Percentiles rank a stretch among this genome's conserved stretches.
These are phyloP conservation scores for Corythornis madagascariensis DNA, from an alignment of 2,113 vertebrate genomes.

Conservation along the genomic window DNA sequence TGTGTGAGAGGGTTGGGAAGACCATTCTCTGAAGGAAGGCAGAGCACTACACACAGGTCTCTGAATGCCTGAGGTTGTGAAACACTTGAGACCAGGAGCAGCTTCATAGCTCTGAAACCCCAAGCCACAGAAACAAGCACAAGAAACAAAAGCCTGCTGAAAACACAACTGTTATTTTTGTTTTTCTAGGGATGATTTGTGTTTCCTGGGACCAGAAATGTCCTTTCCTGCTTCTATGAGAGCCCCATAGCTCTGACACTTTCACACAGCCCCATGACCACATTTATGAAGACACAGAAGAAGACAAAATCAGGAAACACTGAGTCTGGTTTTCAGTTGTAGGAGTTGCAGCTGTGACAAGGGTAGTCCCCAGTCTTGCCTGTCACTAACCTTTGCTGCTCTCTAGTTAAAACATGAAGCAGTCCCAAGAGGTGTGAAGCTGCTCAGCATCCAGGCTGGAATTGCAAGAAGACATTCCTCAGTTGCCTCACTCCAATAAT, in stretches of 20 bases:
- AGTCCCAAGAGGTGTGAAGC: neutral
- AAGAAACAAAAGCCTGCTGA: neutral
- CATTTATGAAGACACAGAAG: neutral
- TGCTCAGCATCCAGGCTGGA: neutral
- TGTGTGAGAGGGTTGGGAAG: neutral
- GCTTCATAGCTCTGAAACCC: neutral
- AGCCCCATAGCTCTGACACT: neutral
- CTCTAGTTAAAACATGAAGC: neutral
- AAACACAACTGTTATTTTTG: neutral
- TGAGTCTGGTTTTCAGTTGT: neutral
- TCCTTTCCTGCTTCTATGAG: neutral
- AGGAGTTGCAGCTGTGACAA: neutral
- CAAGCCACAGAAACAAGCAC: neutral
- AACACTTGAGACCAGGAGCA: neutral
- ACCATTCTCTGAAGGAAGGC: neutral
- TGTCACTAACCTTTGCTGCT: neutral
- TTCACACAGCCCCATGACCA: neutral
- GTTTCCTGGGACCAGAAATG: neutral
- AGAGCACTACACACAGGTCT: neutral
- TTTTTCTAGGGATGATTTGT: neutral
- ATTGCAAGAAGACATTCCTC: accelerated
- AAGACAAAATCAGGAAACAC: neutral
- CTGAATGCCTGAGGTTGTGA: neutral
- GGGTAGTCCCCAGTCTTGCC: neutral
- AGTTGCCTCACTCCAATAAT: neutral